phyloP scores from a whole-genome alignment of 2,888 invertebrate genomes.

The Sipunculus nudus region DNA sequence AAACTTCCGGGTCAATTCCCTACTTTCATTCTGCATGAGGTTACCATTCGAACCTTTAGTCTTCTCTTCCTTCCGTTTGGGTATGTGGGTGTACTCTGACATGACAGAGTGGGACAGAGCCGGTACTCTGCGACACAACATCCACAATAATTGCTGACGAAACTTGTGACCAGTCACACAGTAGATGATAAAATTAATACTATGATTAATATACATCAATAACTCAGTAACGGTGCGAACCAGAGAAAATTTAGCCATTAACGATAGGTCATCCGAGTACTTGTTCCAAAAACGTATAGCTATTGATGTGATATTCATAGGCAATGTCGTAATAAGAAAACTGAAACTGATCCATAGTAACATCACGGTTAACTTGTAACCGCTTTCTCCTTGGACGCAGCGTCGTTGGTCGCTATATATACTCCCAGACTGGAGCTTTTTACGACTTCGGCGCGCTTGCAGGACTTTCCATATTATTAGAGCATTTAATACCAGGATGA shows the following conservation, averaged over 20 bases:
- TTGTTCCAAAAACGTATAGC: slow-evolving; percentile 10
- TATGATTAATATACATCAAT: slow-evolving; percentile 36
- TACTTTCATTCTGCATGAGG: no score
- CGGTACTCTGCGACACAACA: no score
- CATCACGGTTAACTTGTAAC: slow-evolving; percentile 1
- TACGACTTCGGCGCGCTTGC: slow-evolving; percentile 33
- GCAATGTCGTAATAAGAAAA: slow-evolving; percentile 34
- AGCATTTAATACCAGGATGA: slow-evolving; percentile 53
- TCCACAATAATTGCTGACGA: no score
- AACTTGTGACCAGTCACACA: no score
- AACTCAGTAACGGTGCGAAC: slow-evolving; percentile 30
- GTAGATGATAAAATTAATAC: slow-evolving; percentile 39
- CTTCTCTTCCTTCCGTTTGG: no score
- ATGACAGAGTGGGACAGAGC: no score
- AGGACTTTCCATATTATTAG: slow-evolving; percentile 55
- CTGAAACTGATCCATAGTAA: slow-evolving; percentile 30
- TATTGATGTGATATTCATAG: slow-evolving; percentile 28
- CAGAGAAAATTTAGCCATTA: slow-evolving; percentile 20
- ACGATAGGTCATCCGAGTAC: slow-evolving; percentile 1
- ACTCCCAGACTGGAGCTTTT: slow-evolving; percentile 5
- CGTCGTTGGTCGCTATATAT: no score
- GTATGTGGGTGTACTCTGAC: no score
- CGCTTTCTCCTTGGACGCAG: neutral
- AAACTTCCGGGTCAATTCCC: no score
- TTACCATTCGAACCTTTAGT: no score